Evolutionary conservation across 2,113 vertebrate genomes (phyloP).

Genomic region (Clarias batrachus): DNA sequence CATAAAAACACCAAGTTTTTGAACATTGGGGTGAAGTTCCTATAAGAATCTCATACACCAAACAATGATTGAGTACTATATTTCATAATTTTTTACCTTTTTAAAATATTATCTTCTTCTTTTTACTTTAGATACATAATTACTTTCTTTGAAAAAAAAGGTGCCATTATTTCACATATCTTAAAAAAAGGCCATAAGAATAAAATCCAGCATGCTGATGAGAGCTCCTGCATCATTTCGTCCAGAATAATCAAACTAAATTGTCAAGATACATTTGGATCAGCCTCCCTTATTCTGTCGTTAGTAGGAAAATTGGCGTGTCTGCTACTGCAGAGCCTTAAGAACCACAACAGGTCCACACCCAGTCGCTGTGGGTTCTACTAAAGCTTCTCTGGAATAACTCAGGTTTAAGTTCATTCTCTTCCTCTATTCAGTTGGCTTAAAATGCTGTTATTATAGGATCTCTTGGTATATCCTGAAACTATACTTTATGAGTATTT

Average conservation of each 20-base stretch:
- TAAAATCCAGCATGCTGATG: neutral
- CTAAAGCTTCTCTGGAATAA: neutral
- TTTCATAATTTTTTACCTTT: neutral
- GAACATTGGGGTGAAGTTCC: neutral
- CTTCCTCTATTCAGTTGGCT: neutral
- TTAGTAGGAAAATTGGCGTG: neutral
- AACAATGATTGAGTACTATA: neutral
- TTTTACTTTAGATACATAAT: too few relatives aligned
- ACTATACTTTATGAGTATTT: neutral
- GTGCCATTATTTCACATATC: neutral
- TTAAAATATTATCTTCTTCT: neutral
- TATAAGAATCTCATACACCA: neutral
- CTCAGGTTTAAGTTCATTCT: neutral
- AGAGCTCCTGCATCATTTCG: neutral
- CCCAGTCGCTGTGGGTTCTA: neutral
- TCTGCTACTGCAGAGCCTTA: neutral
- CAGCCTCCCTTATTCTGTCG: neutral
- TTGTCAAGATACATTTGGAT: neutral
- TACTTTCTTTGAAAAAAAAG: neutral
- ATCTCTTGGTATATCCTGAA: neutral
- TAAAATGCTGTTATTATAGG: conserved; percentile 12
- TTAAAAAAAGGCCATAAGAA: neutral
- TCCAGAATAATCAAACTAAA: neutral
- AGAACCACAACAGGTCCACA: neutral
- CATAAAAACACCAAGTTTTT: neutral